Evolutionary conservation across 1,140 invertebrate species (phyloP).

Genomic region (Oreohelix idahoensis): DNA sequence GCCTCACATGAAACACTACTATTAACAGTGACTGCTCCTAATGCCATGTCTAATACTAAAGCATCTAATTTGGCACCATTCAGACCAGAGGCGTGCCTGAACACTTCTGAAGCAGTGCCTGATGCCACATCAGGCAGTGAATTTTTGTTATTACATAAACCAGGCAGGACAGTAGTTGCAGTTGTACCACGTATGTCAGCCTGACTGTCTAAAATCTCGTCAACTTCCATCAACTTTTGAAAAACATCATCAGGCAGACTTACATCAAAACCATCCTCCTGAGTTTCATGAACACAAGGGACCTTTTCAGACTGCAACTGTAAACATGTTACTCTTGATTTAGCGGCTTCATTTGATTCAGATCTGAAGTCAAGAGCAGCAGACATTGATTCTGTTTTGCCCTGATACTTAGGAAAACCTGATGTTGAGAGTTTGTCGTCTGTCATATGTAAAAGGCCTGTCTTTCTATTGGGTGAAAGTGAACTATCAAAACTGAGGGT

Average conservation of each 20-base stretch:
- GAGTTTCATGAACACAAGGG: neutral
- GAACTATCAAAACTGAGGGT: conserved; percentile 23
- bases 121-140: neutral
- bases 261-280: conserved; percentile 19
- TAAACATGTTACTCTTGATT: neutral
- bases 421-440: neutral
- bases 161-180: neutral
- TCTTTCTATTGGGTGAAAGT: neutral
- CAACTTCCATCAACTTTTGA: conserved; percentile 22
- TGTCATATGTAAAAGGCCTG: neutral
- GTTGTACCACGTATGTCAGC: neutral
- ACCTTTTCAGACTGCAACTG: neutral
- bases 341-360: neutral
- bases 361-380: neutral
- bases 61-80: neutral
- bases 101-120: neutral
- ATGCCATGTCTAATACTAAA: neutral
- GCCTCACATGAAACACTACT: neutral
- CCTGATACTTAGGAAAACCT: neutral
- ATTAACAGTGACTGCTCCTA: neutral
- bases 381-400: neutral
- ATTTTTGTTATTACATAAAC: neutral
- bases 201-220: conserved; percentile 33
- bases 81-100: neutral
- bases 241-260: conserved; percentile 30